Conservation (phyloP, 1,140 invertebrate species). For the Armadillidium nasatum region DNA sequence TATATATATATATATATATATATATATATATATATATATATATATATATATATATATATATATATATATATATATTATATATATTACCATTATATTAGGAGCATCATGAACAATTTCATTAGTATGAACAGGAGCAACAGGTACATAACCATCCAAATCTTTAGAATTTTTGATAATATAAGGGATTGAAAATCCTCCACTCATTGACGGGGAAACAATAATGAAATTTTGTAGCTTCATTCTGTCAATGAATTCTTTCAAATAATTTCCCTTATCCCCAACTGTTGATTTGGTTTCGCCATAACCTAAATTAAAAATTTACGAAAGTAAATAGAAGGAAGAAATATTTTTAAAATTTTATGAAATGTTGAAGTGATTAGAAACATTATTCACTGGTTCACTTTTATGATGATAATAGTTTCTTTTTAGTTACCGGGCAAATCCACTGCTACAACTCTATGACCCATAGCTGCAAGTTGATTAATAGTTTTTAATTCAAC, state of each 20-base stretch:
- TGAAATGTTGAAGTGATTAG: too few species aligned
- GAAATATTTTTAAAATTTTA: too few species aligned
- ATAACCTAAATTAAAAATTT: constrained; percentile 16
- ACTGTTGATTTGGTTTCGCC: constrained; percentile 14
- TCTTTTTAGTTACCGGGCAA: constrained; percentile 49
- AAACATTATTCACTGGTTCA: too few species aligned
- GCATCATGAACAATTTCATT: constrained; percentile 38
- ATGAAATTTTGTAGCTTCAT: constrained; percentile 45
- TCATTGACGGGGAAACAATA: constrained; percentile 54
- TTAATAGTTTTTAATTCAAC: constrained; percentile 49
- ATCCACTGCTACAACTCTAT: constrained; percentile 51
- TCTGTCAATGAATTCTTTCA: constrained; percentile 19
- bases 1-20: constrained; percentile 11
- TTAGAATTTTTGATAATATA: constrained; percentile 48
- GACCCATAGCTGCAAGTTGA: constrained; percentile 50
- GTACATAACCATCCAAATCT: constrained; percentile 49
- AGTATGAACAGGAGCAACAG: constrained; percentile 52
- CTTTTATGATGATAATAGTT: too few species aligned
- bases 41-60: constrained; percentile 33
- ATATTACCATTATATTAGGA: constrained; percentile 24
- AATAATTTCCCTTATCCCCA: constrained; percentile 28
- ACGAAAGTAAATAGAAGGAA: too few species aligned
- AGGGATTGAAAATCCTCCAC: constrained; percentile 51
- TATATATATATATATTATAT: constrained; percentile 39
- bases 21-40: constrained; percentile 25